Evolutionary conservation across 2,888 invertebrate species (phyloP).

Genomic region (Euclidia mi): DNA sequence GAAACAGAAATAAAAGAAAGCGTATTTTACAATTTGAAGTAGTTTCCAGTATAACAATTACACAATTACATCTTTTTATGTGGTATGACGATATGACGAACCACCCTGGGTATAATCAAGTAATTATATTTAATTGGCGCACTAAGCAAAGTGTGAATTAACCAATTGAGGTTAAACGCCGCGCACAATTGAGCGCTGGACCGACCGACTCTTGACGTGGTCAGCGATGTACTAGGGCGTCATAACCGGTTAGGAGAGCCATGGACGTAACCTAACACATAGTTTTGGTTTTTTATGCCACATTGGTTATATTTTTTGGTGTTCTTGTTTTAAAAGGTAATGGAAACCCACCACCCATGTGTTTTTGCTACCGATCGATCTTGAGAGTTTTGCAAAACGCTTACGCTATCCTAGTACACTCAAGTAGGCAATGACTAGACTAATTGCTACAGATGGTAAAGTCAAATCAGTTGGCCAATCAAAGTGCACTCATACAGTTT

Average conservation of each 20-base stretch:
- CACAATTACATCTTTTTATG: constrained; percentile 9
- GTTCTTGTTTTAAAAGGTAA: no score
- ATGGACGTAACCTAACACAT: no score
- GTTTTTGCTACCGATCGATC: no score
- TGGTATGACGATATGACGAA: constrained; percentile 30
- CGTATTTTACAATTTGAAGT: not conserved
- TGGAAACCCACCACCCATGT: no score
- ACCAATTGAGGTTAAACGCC: constrained; percentile 64
- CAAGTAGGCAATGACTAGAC: no score
- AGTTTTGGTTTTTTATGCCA: no score
- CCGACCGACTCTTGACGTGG: constrained; percentile 17
- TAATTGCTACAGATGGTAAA: no score
- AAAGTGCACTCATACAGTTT: no score
- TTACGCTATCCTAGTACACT: no score
- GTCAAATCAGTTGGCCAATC: no score
- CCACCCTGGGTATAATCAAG: constrained; percentile 57
- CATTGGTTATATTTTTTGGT: no score
- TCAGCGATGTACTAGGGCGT: constrained; percentile 7
- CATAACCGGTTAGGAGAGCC: constrained; percentile 1
- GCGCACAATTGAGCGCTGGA: constrained; percentile 49
- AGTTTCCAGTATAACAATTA: not conserved
- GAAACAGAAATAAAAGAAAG: not conserved
- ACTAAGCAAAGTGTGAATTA: constrained; percentile 66
- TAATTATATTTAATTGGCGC: constrained; percentile 65
- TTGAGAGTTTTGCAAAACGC: no score